Conservation (phyloP, 2,797 vertebrate species). For the Huso huso region DNA sequence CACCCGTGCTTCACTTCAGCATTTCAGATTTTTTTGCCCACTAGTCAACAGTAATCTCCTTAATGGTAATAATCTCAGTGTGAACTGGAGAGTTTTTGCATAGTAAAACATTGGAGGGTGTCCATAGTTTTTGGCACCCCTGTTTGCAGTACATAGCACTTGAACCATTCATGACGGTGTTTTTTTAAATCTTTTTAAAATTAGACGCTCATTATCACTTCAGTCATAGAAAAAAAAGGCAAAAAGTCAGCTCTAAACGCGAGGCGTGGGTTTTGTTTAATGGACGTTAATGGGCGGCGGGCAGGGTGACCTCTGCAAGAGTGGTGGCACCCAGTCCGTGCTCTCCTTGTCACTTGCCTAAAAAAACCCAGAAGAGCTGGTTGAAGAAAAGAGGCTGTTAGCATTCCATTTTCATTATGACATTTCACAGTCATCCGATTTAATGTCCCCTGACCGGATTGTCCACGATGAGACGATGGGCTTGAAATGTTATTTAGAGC, state of each 20-base stretch:
- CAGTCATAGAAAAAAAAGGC: conserved; percentile 70
- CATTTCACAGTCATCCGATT: conserved; percentile 86
- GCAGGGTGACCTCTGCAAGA: conserved; percentile 87
- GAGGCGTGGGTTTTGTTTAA: conserved; percentile 33
- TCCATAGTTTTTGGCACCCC: too few species aligned
- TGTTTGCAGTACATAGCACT: too few species aligned
- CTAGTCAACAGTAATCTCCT: too few species aligned
- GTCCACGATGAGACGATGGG: conserved; percentile 78
- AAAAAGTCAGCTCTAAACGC: conserved; percentile 45
- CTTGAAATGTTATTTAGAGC: conserved; percentile 90
- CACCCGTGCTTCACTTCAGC: too few species aligned
- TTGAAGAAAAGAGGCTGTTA: conserved; percentile 76
- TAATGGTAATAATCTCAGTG: too few species aligned
- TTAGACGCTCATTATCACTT: conserved; percentile 63
- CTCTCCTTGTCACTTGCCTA: conserved; percentile 73
- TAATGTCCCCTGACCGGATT: conserved; percentile 87
- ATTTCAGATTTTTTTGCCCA: too few species aligned
- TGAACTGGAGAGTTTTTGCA: too few species aligned
- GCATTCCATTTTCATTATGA: conserved; percentile 87
- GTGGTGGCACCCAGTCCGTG: conserved; percentile 76
- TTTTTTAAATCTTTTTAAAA: conserved; percentile 11
- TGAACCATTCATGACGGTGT: neutral
- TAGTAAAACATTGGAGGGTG: too few species aligned
- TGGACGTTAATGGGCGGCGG: conserved; percentile 70
- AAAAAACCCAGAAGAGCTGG: conserved; percentile 67